Conservation (phyloP, 2,888 invertebrate genomes). For the Pandemis cinnamomeana region DNA sequence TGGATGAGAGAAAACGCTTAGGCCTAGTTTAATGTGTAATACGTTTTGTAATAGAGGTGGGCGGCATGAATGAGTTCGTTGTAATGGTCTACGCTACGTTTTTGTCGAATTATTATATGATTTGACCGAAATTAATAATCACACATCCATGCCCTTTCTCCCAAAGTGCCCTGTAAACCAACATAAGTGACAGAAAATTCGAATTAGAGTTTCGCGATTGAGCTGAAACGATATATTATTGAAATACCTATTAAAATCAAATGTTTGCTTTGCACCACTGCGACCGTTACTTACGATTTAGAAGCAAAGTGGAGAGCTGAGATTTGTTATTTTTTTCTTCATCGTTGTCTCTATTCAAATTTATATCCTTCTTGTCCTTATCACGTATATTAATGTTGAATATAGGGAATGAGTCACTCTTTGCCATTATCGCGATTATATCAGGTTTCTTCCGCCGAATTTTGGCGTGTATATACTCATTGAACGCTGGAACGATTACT, state of each 20-base stretch:
- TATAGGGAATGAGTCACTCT: slow-evolving; percentile 70
- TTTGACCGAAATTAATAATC: background rate
- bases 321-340: slow-evolving; percentile 55
- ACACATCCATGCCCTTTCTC: background rate
- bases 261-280: slow-evolving; percentile 1
- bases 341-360: slow-evolving; percentile 50
- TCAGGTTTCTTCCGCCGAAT: slow-evolving; percentile 21
- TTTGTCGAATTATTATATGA: background rate
- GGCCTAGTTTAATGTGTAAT: background rate
- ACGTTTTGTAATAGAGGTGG: slow-evolving; percentile 11
- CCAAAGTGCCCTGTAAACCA: background rate
- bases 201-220: background rate
- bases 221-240: background rate
- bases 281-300: slow-evolving; percentile 69
- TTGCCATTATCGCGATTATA: slow-evolving; percentile 59
- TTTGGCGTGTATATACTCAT: slow-evolving; percentile 2
- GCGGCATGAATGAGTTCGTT: slow-evolving; percentile 8
- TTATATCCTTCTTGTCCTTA: slow-evolving; percentile 59
- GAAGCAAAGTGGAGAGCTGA: slow-evolving; percentile 66
- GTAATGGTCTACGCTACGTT: background rate
- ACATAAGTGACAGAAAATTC: too few species aligned
- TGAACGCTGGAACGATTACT: slow-evolving; percentile 8
- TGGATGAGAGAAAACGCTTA: slow-evolving; percentile 30
- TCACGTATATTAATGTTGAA: slow-evolving; percentile 69
- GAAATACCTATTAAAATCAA: background rate